These are phyloP conservation scores for Automeris io DNA, from an alignment of 2,888 invertebrate genomes.

Conservation along the genomic window DNA sequence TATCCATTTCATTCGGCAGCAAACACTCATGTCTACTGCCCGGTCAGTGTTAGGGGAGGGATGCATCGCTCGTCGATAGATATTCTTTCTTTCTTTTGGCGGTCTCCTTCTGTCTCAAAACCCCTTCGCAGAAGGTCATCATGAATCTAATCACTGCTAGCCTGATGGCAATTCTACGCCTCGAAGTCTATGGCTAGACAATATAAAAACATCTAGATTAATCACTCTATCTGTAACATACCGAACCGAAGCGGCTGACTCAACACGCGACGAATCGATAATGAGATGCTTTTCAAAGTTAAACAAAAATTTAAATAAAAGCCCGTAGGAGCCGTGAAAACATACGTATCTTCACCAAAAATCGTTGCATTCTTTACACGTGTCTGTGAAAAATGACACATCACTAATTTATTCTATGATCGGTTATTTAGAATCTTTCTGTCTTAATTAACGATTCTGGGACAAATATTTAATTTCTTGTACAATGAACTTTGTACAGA, in stretches of 20 bases:
- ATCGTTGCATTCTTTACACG: conserved; percentile 57
- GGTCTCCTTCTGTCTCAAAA: too few species aligned
- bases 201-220: too few species aligned
- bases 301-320: conserved; percentile 48
- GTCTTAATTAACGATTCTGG: conserved; percentile 57
- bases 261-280: conserved; percentile 12
- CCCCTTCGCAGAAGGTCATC: too few species aligned
- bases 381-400: conserved; percentile 58
- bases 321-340: conserved; percentile 21
- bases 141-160: too few species aligned
- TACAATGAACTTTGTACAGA: conserved; percentile 38
- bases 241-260: neutral
- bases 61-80: too few species aligned
- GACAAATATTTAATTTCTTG: conserved; percentile 51
- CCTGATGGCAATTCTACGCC: too few species aligned
- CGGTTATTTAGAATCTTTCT: conserved; percentile 44
- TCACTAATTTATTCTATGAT: conserved; percentile 66
- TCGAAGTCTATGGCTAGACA: too few species aligned
- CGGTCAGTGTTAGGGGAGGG: too few species aligned
- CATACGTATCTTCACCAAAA: conserved; percentile 38
- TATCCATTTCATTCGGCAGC: too few species aligned
- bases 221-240: too few species aligned
- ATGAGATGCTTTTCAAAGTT: conserved; percentile 18
- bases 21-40: too few species aligned
- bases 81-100: too few species aligned